Conservation (phyloP, 2,888 invertebrate species). For the Doris montereyensis region DNA sequence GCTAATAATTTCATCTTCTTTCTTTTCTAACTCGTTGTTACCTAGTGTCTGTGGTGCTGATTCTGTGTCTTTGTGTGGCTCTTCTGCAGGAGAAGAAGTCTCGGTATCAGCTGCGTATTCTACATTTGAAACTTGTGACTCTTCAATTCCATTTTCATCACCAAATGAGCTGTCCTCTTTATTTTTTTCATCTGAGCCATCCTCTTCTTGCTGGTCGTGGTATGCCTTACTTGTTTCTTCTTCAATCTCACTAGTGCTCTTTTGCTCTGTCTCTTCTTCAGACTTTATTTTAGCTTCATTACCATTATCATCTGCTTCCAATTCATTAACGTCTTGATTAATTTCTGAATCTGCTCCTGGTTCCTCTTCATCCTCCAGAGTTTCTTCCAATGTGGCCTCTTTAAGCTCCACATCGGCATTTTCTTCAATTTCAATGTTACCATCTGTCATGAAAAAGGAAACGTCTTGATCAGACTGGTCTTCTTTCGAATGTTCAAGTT, state of each 20-base stretch:
- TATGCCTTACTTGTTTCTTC: not conserved
- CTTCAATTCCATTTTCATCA: not conserved
- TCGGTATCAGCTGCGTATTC: too few species aligned
- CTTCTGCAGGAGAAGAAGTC: too few species aligned
- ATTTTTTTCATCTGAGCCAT: not conserved
- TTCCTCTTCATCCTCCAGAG: too few species aligned
- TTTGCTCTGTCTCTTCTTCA: not conserved
- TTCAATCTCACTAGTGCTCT: not conserved
- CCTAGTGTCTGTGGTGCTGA: not conserved
- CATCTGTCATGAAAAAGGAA: constrained; percentile 38
- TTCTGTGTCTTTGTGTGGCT: too few species aligned
- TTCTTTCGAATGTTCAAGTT: constrained; percentile 5
- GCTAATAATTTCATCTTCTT: not conserved
- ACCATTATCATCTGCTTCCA: too few species aligned
- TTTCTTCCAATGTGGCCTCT: too few species aligned
- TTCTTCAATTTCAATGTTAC: not conserved
- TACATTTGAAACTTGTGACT: not conserved
- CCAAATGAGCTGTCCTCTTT: not conserved
- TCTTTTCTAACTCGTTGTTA: not conserved
- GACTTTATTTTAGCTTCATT: not conserved
- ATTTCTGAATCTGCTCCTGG: too few species aligned
- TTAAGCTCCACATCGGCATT: too few species aligned
- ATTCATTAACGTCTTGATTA: too few species aligned
- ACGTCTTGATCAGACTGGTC: not conserved
- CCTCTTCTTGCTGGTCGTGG: not conserved